Percentiles rank a stretch among this genome's conserved stretches.
phyloP scores from a whole-genome alignment of 2,797 vertebrate species.

The Thripadectes ignobilis region DNA sequence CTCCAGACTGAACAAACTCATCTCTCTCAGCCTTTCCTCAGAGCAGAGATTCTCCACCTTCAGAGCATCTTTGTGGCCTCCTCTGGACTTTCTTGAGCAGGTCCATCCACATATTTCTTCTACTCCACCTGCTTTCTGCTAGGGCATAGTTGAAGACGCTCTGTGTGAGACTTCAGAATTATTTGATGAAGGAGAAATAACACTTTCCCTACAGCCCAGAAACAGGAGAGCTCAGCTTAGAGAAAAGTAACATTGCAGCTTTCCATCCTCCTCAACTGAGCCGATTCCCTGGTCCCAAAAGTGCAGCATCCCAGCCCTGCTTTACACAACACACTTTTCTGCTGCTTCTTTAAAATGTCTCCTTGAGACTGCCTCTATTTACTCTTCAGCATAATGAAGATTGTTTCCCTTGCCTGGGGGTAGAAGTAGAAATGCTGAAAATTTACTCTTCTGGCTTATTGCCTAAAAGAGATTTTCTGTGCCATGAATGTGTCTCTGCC shows the following conservation, averaged over 20 bases:
- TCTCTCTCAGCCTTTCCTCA: not conserved
- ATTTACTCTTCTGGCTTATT: not conserved
- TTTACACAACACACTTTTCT: not conserved
- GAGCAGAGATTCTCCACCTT: not conserved
- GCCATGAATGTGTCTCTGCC: not conserved
- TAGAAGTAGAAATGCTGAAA: slow-evolving; percentile 5
- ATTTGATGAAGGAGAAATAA: not conserved
- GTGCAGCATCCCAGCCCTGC: not conserved
- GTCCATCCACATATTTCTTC: not conserved
- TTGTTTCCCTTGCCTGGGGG: not conserved
- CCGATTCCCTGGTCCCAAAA: not conserved
- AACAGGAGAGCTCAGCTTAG: not conserved
- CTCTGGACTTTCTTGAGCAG: not conserved
- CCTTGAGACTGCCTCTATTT: not conserved
- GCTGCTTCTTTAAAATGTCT: not conserved
- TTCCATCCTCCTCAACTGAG: not conserved
- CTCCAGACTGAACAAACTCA: not conserved
- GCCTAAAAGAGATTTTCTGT: not conserved
- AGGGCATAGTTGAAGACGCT: not conserved
- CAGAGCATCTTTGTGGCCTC: not conserved
- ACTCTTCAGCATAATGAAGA: not conserved
- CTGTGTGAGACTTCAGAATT: not conserved
- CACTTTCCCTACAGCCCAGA: not conserved
- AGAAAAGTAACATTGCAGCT: not conserved
- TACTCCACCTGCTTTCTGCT: not conserved